Evolutionary conservation across 2,888 invertebrate species (phyloP).

Genomic region (Cheilosia impressa): DNA sequence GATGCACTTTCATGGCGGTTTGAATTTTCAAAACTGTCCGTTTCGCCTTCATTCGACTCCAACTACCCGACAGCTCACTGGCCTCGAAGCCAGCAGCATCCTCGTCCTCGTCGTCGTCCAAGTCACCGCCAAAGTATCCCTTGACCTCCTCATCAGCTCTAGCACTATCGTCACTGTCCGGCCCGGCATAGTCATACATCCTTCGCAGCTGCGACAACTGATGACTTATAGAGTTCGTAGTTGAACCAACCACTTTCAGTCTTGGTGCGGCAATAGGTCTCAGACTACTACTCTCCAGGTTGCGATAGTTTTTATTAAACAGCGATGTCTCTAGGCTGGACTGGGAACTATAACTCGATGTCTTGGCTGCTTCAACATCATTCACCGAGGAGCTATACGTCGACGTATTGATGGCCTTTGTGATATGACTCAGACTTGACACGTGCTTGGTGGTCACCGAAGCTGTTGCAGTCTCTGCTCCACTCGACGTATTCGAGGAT

Average conservation of each 20-base stretch:
- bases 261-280: conserved; percentile 81
- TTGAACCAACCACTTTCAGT: conserved; percentile 80
- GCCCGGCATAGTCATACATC: conserved; percentile 81
- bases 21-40: conserved; percentile 82
- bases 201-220: conserved; percentile 81
- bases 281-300: conserved; percentile 14
- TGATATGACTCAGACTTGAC: conserved; percentile 61
- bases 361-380: conserved; percentile 69
- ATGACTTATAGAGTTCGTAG: conserved; percentile 81
- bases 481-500: conserved; percentile 81
- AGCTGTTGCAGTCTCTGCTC: conserved; percentile 77
- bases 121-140: conserved; percentile 84
- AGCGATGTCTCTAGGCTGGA: conserved; percentile 17
- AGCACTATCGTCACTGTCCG: conserved; percentile 84
- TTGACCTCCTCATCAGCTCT: conserved; percentile 87
- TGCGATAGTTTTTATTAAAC: conserved; percentile 2
- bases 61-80: conserved; percentile 84
- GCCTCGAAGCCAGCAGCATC: conserved; percentile 81
- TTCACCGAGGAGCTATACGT: conserved; percentile 72
- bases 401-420: conserved; percentile 58
- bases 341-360: conserved; percentile 68
- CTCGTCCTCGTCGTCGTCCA: conserved; percentile 79
- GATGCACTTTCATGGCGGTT: conserved; percentile 77
- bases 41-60: conserved; percentile 85
- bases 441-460: conserved; percentile 61